These are phyloP conservation scores for Grammomys dolichurus DNA, from an alignment of 2,113 vertebrate genomes.

Conservation along the genomic window DNA sequence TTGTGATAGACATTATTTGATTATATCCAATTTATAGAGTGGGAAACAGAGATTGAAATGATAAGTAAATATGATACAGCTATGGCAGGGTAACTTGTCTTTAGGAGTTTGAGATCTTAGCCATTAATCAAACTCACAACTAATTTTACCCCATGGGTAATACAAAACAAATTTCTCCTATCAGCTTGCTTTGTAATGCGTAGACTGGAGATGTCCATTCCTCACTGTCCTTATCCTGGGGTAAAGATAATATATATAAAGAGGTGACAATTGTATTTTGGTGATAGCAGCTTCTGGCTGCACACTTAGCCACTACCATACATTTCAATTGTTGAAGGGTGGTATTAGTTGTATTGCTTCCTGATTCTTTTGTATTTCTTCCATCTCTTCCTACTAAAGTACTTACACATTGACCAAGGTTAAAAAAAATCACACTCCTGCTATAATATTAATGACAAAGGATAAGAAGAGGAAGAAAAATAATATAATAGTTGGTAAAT, in stretches of 20 bases:
- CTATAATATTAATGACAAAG: background rate
- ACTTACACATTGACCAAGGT: background rate
- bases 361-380: background rate
- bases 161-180: background rate
- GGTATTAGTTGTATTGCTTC: background rate
- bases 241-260: background rate
- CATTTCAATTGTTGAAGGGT: background rate
- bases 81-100: background rate
- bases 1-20: background rate
- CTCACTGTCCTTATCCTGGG: background rate
- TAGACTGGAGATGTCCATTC: background rate
- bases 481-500: background rate
- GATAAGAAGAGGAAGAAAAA: background rate
- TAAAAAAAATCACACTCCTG: background rate
- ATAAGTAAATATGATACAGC: background rate
- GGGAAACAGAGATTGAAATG: background rate
- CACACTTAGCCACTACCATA: background rate
- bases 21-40: background rate
- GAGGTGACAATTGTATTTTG: background rate
- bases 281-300: background rate
- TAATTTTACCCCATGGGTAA: background rate
- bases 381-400: background rate
- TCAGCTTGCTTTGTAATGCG: background rate
- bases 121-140: background rate
- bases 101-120: background rate